Base-by-base conservation (phyloP, 2,888 invertebrate species). In the Suillia variegata region DNA sequence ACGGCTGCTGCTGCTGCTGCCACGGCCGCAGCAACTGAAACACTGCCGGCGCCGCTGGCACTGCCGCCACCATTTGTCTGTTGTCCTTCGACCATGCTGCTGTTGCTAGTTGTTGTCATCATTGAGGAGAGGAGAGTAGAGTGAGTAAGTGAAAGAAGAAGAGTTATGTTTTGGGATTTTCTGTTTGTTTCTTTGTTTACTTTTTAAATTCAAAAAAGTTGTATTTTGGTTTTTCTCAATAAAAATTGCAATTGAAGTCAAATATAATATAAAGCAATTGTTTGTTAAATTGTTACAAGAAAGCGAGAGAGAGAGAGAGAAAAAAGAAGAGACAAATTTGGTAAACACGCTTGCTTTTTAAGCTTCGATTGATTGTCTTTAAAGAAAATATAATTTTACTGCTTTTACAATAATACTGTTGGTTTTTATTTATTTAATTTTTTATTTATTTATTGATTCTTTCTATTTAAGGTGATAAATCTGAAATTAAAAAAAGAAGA, bases 11-110 rank as follows among this genome's bases (percentile, higher is more conserved):
- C 33, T 20, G 65, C 49, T 12, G 50, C 34, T 12, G 64, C 58
- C 42, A 54, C 42, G 15, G 59, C 62, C 6, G 63, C 56, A 22
- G 59, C 67, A 54, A 62, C 58, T 20, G 67, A 60, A 31, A 56
- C 58, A 33, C 68, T 38, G 54, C 68, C 62, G 15, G 65, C 60
- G 56, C 21, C 8, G 60, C 38, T n/a, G 4, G 73, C 62, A n/a
- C 68, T 59, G 12, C 71, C 64, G 22, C 77, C 74, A 12, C 71
- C 71, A 61, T 73, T 73, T 63, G 93, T 93, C 82, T 93, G 93
- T 84, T 93, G 92, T 83, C 91, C 91, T 77, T 89, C 87, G 84
- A 82, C 79, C 78, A 82, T 80, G 38, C 67, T 77, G 70, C 67
- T 72, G 64, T 69, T 71, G 61, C 53, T 63, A 61, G 47, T 65